These are phyloP conservation scores for Isoperla grammatica DNA, from an alignment of 2,888 invertebrate species.

Conservation along the genomic window DNA sequence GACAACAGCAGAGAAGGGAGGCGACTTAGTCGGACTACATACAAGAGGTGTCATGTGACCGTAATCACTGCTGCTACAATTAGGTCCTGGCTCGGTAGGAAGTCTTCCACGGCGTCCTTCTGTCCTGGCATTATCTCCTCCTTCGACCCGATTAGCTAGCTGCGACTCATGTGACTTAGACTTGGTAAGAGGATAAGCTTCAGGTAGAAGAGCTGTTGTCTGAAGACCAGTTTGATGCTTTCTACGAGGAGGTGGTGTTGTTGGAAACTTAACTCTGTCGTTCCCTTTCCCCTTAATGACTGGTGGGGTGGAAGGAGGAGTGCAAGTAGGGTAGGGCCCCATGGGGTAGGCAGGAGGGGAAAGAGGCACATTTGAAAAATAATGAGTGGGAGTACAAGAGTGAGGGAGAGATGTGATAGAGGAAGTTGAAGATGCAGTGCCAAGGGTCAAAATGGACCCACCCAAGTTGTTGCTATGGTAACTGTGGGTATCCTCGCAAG, in stretches of 20 bases:
- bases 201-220: slow-evolving; percentile 45
- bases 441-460: slow-evolving; percentile 30
- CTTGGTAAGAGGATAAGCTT: slow-evolving; percentile 67
- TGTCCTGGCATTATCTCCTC: slow-evolving; percentile 38
- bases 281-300: slow-evolving; percentile 42
- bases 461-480: slow-evolving; percentile 34
- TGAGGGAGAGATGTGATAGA: slow-evolving; percentile 49
- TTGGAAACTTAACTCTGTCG: slow-evolving; percentile 61
- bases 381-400: slow-evolving; percentile 46
- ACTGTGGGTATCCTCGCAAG: slow-evolving; percentile 3
- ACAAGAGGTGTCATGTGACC: slow-evolving; percentile 46
- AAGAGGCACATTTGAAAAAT: slow-evolving; percentile 37
- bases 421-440: slow-evolving; percentile 41
- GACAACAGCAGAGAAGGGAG: slow-evolving; percentile 48
- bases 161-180: slow-evolving; percentile 92
- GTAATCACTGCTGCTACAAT: slow-evolving; percentile 38
- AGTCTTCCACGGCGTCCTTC: slow-evolving; percentile 46
- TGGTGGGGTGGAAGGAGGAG: slow-evolving; percentile 51
- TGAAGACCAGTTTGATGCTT: slow-evolving; percentile 59
- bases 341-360: slow-evolving; percentile 32
- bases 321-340: slow-evolving; percentile 39
- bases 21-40: slow-evolving; percentile 56
- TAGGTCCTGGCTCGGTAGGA: slow-evolving; percentile 56
- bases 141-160: slow-evolving; percentile 59
- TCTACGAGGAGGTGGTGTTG: slow-evolving; percentile 75